These are phyloP conservation scores for Eclectus roratus DNA, from an alignment of 2,113 vertebrate species.

Conservation along the genomic window DNA sequence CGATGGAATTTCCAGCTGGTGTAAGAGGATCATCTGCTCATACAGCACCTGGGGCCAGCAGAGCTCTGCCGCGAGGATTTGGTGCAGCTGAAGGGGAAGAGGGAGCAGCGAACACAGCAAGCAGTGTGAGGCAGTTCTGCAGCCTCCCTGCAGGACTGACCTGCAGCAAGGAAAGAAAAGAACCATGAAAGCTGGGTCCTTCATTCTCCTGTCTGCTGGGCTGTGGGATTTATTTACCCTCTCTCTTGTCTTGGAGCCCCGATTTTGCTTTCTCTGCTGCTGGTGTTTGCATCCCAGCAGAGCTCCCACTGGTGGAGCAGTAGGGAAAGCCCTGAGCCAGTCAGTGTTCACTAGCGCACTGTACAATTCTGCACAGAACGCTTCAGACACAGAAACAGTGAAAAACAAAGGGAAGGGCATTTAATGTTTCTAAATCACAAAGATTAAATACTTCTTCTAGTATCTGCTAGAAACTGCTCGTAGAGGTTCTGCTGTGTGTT, in stretches of 20 bases:
- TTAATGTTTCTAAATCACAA: background rate
- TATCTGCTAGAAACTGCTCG: background rate
- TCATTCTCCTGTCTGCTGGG: background rate
- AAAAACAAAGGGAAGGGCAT: background rate
- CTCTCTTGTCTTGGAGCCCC: background rate
- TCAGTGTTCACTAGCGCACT: fast-evolving
- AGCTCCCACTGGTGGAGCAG: background rate
- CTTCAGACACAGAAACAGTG: background rate
- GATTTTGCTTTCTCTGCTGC: background rate
- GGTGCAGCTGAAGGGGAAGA: conserved; percentile 5
- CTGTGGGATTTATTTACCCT: background rate
- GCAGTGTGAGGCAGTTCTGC: background rate
- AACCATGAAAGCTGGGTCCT: background rate
- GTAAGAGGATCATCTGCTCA: conserved; percentile 74
- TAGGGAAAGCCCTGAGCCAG: fast-evolving
- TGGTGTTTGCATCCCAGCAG: background rate
- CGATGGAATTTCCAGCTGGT: conserved; percentile 46
- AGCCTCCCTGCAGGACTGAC: background rate
- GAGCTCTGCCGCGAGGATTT: conserved; percentile 59
- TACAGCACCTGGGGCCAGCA: conserved; percentile 74
- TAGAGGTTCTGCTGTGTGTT: background rate
- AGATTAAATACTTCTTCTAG: background rate
- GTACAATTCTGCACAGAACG: background rate
- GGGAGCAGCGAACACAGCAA: background rate
- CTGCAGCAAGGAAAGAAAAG: background rate